phyloP scores from a whole-genome alignment of 2,888 invertebrate species.

The Drosophila eohydei region DNA sequence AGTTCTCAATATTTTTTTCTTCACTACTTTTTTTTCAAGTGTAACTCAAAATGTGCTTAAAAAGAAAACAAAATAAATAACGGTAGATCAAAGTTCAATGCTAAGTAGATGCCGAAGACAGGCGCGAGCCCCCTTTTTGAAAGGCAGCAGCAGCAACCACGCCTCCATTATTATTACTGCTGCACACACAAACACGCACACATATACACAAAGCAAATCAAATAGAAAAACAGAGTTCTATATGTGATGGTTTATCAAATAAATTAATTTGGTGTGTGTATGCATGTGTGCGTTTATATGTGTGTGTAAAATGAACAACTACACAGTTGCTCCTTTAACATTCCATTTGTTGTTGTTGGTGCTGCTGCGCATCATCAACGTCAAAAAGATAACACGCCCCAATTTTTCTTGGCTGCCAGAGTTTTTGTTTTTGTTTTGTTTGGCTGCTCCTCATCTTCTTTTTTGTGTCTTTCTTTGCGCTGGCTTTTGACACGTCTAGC shows the following conservation, averaged over 20 bases:
- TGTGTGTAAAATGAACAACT: conserved; percentile 19
- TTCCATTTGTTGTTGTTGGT: conserved; percentile 16
- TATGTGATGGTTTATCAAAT: conserved; percentile 40
- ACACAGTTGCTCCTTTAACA: conserved; percentile 43
- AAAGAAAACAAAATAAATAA: conserved; percentile 8
- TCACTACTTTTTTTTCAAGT: conserved; percentile 38
- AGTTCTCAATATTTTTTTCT: conserved; percentile 7
- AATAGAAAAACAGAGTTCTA: conserved; percentile 15
- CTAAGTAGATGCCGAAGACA: not conserved
- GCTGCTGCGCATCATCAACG: conserved; percentile 66
- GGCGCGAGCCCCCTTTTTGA: not conserved
- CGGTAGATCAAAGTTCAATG: conserved; percentile 16
- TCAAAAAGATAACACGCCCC: conserved; percentile 75
- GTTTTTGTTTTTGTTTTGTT: conserved; percentile 25
- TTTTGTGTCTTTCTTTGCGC: conserved; percentile 7
- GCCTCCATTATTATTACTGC: not conserved
- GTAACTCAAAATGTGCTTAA: conserved; percentile 3
- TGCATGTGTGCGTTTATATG: not conserved
- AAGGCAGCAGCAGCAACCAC: not conserved
- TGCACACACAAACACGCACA: conserved; percentile 4
- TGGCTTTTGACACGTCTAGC: conserved; percentile 46
- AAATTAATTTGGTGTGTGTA: conserved; percentile 22
- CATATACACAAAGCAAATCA: conserved; percentile 4
- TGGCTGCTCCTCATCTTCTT: conserved; percentile 2
- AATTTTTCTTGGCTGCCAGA: conserved; percentile 65